Percentiles rank a stretch among this genome's conserved stretches.
Conservation (phyloP, 2,888 invertebrate genomes). For the Microplitis manilae region DNA sequence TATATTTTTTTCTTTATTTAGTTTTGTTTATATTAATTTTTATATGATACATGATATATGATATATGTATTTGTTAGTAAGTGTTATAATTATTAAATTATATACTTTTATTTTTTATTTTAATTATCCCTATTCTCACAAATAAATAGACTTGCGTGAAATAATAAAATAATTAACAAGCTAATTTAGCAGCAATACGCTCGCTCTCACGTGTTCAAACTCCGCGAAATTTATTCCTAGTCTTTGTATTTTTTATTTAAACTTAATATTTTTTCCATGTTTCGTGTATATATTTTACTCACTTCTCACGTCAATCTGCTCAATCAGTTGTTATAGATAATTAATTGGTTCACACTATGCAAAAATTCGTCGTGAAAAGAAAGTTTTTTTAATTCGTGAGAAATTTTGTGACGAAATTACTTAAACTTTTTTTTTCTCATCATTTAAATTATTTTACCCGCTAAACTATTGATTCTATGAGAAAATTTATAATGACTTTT, state of each 20-base stretch:
- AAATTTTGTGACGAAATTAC: background rate
- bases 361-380: background rate
- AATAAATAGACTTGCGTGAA: constrained; percentile 24
- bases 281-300: background rate
- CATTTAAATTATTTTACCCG: background rate
- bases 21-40: constrained; percentile 2
- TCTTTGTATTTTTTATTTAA: background rate
- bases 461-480: background rate
- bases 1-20: background rate
- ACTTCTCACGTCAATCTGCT: constrained; percentile 3
- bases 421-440: background rate
- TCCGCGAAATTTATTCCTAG: constrained; percentile 12
- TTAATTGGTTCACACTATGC: constrained; percentile 10
- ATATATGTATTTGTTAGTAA: too few relatives aligned
- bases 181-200: constrained; percentile 15
- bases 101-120: constrained; percentile 20
- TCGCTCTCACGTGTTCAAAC: constrained; percentile 5
- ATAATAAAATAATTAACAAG: constrained; percentile 37
- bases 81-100: too few relatives aligned
- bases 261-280: background rate
- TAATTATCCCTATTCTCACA: constrained; percentile 44
- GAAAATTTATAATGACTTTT: background rate
- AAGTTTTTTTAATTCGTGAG: constrained; percentile 1
- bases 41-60: too few relatives aligned
- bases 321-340: constrained; percentile 20